Evolutionary conservation across 2,888 invertebrate species (phyloP), one percentile per base, ranked within the genome.

Genomic region (Pachliopta kotzebuea): DNA sequence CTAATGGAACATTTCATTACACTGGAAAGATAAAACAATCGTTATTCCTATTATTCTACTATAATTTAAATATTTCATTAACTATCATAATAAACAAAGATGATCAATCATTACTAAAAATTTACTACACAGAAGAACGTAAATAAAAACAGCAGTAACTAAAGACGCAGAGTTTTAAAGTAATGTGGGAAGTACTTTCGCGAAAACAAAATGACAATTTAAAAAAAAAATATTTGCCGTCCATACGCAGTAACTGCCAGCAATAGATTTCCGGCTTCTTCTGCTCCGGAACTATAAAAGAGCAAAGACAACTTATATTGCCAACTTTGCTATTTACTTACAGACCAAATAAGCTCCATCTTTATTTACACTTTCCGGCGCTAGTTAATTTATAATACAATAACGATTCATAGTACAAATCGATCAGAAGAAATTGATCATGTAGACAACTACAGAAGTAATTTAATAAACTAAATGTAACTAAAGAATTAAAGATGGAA

Each of bases 231-330:
- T n/a, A 24, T 24, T 8, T 26, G 14, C 23, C 26, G 24, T 42
- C 54, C 42, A 29, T 21, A n/a, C 61, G 55, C 7, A 42, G 60
- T 50, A 55, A 55, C 45, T 45, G 55, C 49, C 45, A 55, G 61
- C 56, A 62, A 56, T 62, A 50, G 56, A 62, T 62, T 62, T 37
- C 56, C 62, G 53, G n/a, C 45, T 50, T 49, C 50, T 56, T 8
- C 31, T 53, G 52, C 37, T 14, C 45, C 61, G 61, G 56, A 62
- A 56, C 50, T 52, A 62, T 62, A 62, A 62, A 62, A 62, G 31
- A 23, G 59, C 50, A 2, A 56, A 50, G 62, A 56, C 45, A 26
- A 50, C 29, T 50, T 45, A 21, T 49, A 55, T 62, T 31, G 49
- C 49, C 31, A 49, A 20, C 29, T 50, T 52, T 50, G 26, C 26